These are phyloP conservation scores for Corbicula japonica DNA, from an alignment of 2,888 invertebrate species.

Conservation along the genomic window DNA sequence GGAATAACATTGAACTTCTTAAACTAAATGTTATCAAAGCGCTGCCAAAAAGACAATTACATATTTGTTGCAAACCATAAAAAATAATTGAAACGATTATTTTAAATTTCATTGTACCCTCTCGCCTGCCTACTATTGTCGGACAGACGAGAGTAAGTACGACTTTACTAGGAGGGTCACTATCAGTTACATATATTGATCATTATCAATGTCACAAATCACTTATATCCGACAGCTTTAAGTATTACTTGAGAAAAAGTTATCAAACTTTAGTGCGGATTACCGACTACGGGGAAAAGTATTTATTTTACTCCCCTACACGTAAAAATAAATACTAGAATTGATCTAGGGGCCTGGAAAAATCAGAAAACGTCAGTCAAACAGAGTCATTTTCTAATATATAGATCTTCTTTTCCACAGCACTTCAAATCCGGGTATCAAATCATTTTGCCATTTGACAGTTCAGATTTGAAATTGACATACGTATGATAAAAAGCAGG, in stretches of 20 bases:
- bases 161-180: too few relatives aligned
- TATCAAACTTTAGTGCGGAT: constrained; percentile 56
- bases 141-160: too few relatives aligned
- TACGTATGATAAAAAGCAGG: constrained; percentile 60
- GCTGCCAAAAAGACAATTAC: too few relatives aligned
- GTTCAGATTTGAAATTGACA: constrained; percentile 54
- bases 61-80: too few relatives aligned
- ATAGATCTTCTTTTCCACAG: constrained; percentile 37
- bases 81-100: too few relatives aligned
- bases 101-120: too few relatives aligned
- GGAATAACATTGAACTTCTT: too few relatives aligned
- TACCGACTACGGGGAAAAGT: constrained; percentile 46
- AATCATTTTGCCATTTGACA: constrained; percentile 63
- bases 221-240: constrained; percentile 51
- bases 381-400: constrained; percentile 54
- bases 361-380: constrained; percentile 59
- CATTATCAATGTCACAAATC: constrained; percentile 45
- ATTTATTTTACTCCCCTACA: constrained; percentile 52
- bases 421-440: constrained; percentile 58
- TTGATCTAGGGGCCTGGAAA: constrained; percentile 53
- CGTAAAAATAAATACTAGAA: constrained; percentile 63
- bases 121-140: too few relatives aligned
- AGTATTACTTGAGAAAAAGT: constrained; percentile 52
- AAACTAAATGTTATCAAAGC: too few relatives aligned
- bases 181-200: constrained; percentile 27